Evolutionary conservation across 2,888 invertebrate genomes (phyloP).

Genomic region (Nycteola revayana): DNA sequence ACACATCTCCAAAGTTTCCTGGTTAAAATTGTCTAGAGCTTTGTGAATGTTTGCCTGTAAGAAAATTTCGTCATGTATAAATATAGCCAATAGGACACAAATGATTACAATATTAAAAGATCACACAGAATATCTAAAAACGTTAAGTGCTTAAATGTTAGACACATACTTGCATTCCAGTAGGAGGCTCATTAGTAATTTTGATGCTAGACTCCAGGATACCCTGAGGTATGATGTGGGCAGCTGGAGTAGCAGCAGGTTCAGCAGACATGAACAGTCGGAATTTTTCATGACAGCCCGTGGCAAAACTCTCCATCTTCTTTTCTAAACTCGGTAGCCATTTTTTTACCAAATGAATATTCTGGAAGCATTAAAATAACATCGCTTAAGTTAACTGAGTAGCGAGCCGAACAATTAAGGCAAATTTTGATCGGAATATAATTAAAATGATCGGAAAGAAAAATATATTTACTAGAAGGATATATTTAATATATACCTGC

Average conservation of each 20-base stretch:
- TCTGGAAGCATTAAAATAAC: constrained; percentile 84
- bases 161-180: constrained; percentile 91
- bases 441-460: too few relatives aligned
- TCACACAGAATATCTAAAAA: too few relatives aligned
- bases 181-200: constrained; percentile 98
- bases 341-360: constrained; percentile 96
- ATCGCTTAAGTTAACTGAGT: too few relatives aligned
- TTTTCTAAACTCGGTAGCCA: constrained; percentile 96
- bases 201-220: constrained; percentile 97
- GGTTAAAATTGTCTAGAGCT: constrained; percentile 96
- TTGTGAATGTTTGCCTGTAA: constrained; percentile 94
- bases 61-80: too few relatives aligned
- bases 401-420: too few relatives aligned
- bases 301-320: constrained; percentile 92
- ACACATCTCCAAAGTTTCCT: constrained; percentile 97
- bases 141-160: too few relatives aligned
- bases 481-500: constrained; percentile 85
- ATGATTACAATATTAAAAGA: too few relatives aligned
- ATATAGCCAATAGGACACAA: too few relatives aligned
- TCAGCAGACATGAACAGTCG: constrained; percentile 97
- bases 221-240: constrained; percentile 97
- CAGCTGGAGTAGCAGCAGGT: constrained; percentile 92
- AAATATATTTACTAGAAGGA: too few relatives aligned
- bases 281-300: constrained; percentile 90
- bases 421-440: too few relatives aligned